Percentiles rank a stretch among this genome's conserved stretches.
phyloP scores from a whole-genome alignment of 2,113 vertebrate species.

The Perca schrenkii region DNA sequence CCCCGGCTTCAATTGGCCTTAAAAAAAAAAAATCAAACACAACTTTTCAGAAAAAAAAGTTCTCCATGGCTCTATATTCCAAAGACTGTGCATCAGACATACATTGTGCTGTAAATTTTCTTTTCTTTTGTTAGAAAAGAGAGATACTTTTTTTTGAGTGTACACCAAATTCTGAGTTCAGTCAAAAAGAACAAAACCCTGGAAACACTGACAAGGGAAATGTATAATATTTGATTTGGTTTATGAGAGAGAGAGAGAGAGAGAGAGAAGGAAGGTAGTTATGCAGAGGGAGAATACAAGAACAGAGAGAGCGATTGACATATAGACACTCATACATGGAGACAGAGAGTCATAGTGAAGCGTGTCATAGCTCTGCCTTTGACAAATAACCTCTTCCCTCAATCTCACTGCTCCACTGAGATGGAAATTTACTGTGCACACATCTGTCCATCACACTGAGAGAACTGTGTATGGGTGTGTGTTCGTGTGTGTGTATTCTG shows the following conservation, averaged over 20 bases:
- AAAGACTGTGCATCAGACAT: not conserved
- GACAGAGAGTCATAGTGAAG: conserved; percentile 2
- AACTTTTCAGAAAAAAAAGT: not conserved
- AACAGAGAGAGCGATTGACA: not conserved
- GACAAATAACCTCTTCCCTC: conserved; percentile 37
- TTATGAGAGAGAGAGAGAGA: not conserved
- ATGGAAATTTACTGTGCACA: conserved; percentile 40
- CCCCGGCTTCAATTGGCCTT: not conserved
- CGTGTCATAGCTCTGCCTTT: conserved; percentile 35
- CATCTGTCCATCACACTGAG: conserved; percentile 23
- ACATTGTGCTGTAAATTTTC: not conserved
- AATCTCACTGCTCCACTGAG: conserved; percentile 33
- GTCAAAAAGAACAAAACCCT: not conserved
- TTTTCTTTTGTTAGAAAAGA: not conserved
- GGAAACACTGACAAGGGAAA: not conserved
- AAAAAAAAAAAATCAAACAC: not conserved
- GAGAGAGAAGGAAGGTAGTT: not conserved
- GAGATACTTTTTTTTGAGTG: not conserved
- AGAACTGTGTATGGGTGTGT: not conserved
- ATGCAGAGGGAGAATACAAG: conserved; percentile 32
- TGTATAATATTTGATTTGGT: conserved; percentile 8
- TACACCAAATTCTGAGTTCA: not conserved
- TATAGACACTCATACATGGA: conserved; percentile 5
- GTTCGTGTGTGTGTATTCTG: not conserved
- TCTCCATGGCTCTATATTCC: not conserved